A percentile compares a stretch with the other conserved stretches of the same genome.
Evolutionary conservation across 2,888 invertebrate genomes (phyloP).

Genomic region (Caenorhabditis drosophilae): DNA sequence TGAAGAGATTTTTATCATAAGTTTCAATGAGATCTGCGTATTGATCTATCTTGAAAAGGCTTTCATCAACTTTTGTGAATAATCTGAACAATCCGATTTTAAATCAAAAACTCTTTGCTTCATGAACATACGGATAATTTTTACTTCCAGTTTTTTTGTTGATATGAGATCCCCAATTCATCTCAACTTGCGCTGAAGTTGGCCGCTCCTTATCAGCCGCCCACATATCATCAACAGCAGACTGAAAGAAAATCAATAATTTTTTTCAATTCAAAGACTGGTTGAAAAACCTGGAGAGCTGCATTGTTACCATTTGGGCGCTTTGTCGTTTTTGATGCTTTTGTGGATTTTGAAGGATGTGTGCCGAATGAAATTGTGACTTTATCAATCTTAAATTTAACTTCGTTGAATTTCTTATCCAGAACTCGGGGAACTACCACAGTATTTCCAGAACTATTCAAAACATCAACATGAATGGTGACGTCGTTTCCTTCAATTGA

Average conservation of each 20-base stretch:
- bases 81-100: slow-evolving; percentile 40
- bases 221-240: slow-evolving; percentile 58
- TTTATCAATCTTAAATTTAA: slow-evolving; percentile 24
- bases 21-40: slow-evolving; percentile 58
- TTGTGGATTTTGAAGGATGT: slow-evolving; percentile 22
- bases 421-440: slow-evolving; percentile 40
- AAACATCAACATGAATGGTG: slow-evolving; percentile 18
- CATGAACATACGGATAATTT: neutral
- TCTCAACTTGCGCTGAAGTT: slow-evolving; percentile 38
- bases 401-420: neutral
- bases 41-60: slow-evolving; percentile 57
- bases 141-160: slow-evolving; percentile 41
- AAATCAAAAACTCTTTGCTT: neutral
- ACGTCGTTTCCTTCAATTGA: slow-evolving; percentile 33
- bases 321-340: slow-evolving; percentile 38
- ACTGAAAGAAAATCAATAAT: slow-evolving; percentile 34
- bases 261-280: neutral
- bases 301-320: slow-evolving; percentile 24
- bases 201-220: slow-evolving; percentile 59
- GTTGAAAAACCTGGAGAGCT: slow-evolving; percentile 22
- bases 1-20: slow-evolving; percentile 57
- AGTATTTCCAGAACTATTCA: slow-evolving; percentile 15
- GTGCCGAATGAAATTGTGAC: slow-evolving; percentile 24
- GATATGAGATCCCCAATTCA: slow-evolving; percentile 61
- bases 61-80: slow-evolving; percentile 59